These are phyloP conservation scores for Xiphias gladius DNA, from an alignment of 2,113 vertebrate species.

Conservation along the genomic window DNA sequence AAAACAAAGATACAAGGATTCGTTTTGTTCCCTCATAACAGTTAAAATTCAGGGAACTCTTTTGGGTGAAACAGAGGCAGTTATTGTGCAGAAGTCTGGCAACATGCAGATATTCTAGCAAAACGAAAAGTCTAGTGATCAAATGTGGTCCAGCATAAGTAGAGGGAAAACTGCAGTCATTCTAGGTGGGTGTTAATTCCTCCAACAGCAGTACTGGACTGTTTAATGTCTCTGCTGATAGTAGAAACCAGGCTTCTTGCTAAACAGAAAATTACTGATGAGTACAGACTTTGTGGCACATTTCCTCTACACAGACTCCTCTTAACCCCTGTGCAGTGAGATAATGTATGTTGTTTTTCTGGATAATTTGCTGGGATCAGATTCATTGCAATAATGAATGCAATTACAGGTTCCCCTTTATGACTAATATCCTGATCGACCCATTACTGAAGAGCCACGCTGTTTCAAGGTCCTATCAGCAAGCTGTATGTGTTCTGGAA, in stretches of 20 bases:
- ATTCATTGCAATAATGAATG: slow-evolving; percentile 78
- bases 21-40: neutral
- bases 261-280: slow-evolving; percentile 47
- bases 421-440: slow-evolving; percentile 73
- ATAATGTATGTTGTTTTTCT: slow-evolving; percentile 68
- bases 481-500: slow-evolving; percentile 28
- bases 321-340: slow-evolving; percentile 43
- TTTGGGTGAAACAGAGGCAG: neutral
- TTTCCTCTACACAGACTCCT: slow-evolving; percentile 54
- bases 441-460: slow-evolving; percentile 59
- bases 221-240: slow-evolving; percentile 35
- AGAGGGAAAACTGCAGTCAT: slow-evolving; percentile 22
- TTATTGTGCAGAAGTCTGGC: slow-evolving; percentile 9
- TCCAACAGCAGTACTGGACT: slow-evolving; percentile 34
- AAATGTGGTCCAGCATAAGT: slow-evolving; percentile 3
- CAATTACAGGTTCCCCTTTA: slow-evolving; percentile 72
- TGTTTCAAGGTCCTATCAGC: slow-evolving; percentile 47
- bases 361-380: slow-evolving; percentile 64
- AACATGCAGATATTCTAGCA: slow-evolving; percentile 9
- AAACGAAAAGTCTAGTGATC: slow-evolving; percentile 29
- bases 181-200: slow-evolving; percentile 50
- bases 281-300: slow-evolving; percentile 49
- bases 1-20: slow-evolving; percentile 24
- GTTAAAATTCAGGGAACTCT: slow-evolving; percentile 2
- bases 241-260: slow-evolving; percentile 21